Evolutionary conservation across 53 echinoderm and acorn worm species (phyloP), one percentile per base, ranked within the genome.

Genomic region (Astropecten irregularis): DNA sequence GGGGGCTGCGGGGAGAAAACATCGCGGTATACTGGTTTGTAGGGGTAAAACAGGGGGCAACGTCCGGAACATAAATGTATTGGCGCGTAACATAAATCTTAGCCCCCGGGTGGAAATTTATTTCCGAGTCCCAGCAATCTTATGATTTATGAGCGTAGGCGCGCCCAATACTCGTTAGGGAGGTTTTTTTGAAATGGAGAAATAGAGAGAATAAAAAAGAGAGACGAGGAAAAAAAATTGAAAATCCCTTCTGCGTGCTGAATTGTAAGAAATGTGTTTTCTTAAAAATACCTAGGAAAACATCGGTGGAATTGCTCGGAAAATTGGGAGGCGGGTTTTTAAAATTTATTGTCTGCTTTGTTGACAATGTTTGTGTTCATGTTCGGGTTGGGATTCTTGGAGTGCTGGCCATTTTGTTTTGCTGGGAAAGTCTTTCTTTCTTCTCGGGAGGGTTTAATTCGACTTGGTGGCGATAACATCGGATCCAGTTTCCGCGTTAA

Each of bases 41-140:
- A 51, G 66, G 61, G 40, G 15, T 23, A 40, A 65, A 81, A 50
- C 48, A 34, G 81, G 83, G 71, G 61, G 81, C 70, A 76, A 76
- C 76, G 76, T 76, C 76, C 76, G 55, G 55, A 76, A 76, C 76
- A 58, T 76, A 38, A 76, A 76, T 76, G 76, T 76, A 56, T 76
- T 58, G 76, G 76, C 76, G 76, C 76, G 76, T 76, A 76, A 76
- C 76, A 76, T 76, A 76, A 76, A 76, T 76, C 76, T 76, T 57
- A 58, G 40, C 57, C 73, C 40, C 71, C 23, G 28, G 76, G 76
- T 56, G 56, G 76, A 76, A 55, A 76, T 76, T 76, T 76, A 76
- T 76, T 76, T 76, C 76, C 21, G 40, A 76, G 57, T 76, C 40
- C 22, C 55, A 44, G 56, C 76, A 76, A 57, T 56, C 76, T 56